Conservation (phyloP, 2,888 invertebrate genomes). For the Gryllus longicercus region DNA sequence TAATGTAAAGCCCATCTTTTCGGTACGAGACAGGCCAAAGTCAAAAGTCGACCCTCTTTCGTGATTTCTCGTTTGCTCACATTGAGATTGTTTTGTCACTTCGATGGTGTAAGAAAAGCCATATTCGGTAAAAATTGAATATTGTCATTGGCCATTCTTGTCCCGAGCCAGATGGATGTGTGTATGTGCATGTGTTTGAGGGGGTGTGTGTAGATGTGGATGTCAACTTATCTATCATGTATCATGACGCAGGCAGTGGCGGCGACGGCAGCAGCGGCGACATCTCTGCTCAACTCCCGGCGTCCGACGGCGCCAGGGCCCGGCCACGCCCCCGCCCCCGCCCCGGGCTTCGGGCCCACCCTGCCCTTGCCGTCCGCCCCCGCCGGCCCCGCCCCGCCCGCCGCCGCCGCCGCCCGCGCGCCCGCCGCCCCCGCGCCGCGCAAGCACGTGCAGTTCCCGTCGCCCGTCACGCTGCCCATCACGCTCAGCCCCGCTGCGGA, state of each 20-base stretch:
- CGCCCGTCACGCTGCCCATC: not conserved
- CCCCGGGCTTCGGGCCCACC: not conserved
- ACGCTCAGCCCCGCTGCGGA: not conserved
- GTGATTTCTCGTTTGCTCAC: too few relatives aligned
- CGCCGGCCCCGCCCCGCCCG: not conserved
- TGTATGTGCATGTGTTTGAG: too few relatives aligned
- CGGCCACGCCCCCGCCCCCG: not conserved
- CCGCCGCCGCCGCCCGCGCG: not conserved
- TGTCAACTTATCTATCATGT: too few relatives aligned
- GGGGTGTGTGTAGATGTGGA: too few relatives aligned
- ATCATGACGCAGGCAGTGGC: conserved; percentile 24
- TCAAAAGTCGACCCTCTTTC: too few relatives aligned
- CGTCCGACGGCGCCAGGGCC: not conserved
- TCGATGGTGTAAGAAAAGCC: too few relatives aligned
- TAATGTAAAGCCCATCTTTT: too few relatives aligned
- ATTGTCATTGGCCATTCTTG: too few relatives aligned
- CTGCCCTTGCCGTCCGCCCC: not conserved
- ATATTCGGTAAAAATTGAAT: too few relatives aligned
- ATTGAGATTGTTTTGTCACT: too few relatives aligned
- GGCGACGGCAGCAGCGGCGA: conserved; percentile 46
- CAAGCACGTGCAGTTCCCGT: not conserved
- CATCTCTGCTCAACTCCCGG: not conserved
- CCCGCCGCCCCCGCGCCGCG: not conserved
- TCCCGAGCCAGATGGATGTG: too few relatives aligned
- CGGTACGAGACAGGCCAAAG: too few relatives aligned